phyloP scores from a whole-genome alignment of 2,113 vertebrate genomes.

The Gallinago paraguaiae region DNA sequence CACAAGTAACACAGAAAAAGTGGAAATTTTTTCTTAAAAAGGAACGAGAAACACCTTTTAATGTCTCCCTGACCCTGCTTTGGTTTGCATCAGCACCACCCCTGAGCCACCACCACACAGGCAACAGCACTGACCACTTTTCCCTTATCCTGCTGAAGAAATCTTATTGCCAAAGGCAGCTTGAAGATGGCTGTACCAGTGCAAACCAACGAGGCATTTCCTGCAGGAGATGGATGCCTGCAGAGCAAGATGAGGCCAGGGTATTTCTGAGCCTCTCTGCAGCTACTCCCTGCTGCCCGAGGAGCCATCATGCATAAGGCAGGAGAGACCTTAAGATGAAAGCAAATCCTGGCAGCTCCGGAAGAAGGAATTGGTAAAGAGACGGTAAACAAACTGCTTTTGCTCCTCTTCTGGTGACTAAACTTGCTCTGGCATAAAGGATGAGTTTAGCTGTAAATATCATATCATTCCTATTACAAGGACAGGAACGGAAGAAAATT shows the following conservation, averaged over 20 bases:
- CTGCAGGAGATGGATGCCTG: not conserved
- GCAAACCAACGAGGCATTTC: not conserved
- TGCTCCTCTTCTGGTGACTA: not conserved
- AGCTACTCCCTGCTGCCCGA: not conserved
- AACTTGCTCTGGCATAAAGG: not conserved
- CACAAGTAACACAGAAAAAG: not conserved
- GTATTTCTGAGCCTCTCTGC: not conserved
- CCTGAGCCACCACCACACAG: not conserved
- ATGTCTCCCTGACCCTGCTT: not conserved
- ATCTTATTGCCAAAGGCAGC: not conserved
- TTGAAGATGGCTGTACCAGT: not conserved
- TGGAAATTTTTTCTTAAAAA: not conserved
- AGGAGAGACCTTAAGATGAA: not conserved
- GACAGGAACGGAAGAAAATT: not conserved
- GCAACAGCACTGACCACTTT: not conserved
- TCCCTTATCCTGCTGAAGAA: not conserved
- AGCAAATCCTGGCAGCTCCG: not conserved
- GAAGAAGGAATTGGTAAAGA: not conserved
- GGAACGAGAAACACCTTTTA: not conserved
- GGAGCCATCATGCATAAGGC: not conserved
- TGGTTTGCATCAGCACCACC: not conserved
- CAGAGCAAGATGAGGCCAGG: not conserved
- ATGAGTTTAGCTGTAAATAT: not conserved
- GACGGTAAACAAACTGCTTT: not conserved
- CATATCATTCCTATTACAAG: not conserved